phyloP scores from a whole-genome alignment of 2,797 vertebrate genomes.

The Tolypeutes matacus region DNA sequence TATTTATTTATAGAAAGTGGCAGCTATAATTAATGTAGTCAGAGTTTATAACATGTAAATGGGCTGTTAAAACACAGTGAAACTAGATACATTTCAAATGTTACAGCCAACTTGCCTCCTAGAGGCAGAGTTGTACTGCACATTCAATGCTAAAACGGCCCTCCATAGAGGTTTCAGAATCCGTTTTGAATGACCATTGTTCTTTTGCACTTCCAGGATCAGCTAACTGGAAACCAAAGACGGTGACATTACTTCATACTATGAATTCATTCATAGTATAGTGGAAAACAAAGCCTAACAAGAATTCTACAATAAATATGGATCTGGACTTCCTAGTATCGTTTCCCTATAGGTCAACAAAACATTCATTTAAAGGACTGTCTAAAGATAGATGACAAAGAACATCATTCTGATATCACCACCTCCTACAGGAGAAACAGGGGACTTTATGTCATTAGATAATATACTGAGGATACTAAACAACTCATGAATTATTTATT shows the following conservation, averaged over 20 bases:
- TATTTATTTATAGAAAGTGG: constrained; percentile 83
- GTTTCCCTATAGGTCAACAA: background rate
- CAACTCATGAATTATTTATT: background rate
- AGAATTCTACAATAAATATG: background rate
- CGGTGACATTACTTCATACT: background rate
- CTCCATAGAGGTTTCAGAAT: constrained; percentile 49
- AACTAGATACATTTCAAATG: constrained; percentile 64
- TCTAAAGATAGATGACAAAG: background rate
- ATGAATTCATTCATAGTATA: background rate
- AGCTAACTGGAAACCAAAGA: background rate
- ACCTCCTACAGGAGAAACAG: background rate
- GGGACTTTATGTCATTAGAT: background rate
- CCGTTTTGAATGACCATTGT: background rate
- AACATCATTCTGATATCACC: background rate
- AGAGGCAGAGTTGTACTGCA: background rate
- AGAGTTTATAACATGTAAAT: constrained; percentile 78
- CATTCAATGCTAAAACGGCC: constrained; percentile 25
- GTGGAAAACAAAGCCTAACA: background rate
- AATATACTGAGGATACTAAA: background rate
- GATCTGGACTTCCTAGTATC: background rate
- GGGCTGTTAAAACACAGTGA: constrained; percentile 66
- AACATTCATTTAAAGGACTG: background rate
- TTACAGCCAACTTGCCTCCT: constrained; percentile 17
- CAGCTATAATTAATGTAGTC: constrained; percentile 83
- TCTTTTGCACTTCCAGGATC: constrained; percentile 7